Percentiles rank a stretch among this genome's conserved stretches.
Evolutionary conservation across 2,888 invertebrate genomes (phyloP).

Genomic region (Agrochola macilenta): DNA sequence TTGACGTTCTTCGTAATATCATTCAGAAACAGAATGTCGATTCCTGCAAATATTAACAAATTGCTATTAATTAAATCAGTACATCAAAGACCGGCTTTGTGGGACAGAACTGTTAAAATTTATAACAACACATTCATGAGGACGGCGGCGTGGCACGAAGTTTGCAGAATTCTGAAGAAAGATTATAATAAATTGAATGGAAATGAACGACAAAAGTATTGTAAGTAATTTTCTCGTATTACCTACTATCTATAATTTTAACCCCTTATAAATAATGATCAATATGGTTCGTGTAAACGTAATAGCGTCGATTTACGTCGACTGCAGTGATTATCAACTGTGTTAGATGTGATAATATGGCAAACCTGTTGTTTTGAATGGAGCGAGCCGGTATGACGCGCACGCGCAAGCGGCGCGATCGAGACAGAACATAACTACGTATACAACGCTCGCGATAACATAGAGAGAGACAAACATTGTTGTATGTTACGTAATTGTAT

Average conservation of each 20-base stretch:
- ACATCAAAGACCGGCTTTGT: constrained; percentile 11
- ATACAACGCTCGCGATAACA: too few species aligned
- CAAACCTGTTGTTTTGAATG: not conserved
- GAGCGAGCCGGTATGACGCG: not conserved
- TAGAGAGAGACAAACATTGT: not conserved
- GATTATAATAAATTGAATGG: constrained; percentile 10
- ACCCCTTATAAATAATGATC: not conserved
- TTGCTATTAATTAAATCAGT: constrained; percentile 27
- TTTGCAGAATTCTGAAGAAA: constrained; percentile 22
- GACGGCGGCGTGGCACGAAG: constrained; percentile 26
- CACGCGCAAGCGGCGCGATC: not conserved
- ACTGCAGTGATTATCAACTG: not conserved
- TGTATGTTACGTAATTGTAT: not conserved
- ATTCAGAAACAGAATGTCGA: constrained; percentile 17
- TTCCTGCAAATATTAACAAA: not conserved
- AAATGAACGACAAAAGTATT: constrained; percentile 1
- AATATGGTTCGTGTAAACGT: constrained; percentile 4
- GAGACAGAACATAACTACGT: not conserved
- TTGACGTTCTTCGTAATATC: constrained; percentile 2
- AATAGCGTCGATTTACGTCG: not conserved
- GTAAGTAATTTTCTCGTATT: constrained; percentile 29
- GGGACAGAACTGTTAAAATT: constrained; percentile 17
- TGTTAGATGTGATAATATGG: not conserved
- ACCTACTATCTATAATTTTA: not conserved
- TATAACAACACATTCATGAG: not conserved